These are phyloP conservation scores for Microchrysa polita DNA, from an alignment of 2,888 invertebrate species.

Conservation along the genomic window DNA sequence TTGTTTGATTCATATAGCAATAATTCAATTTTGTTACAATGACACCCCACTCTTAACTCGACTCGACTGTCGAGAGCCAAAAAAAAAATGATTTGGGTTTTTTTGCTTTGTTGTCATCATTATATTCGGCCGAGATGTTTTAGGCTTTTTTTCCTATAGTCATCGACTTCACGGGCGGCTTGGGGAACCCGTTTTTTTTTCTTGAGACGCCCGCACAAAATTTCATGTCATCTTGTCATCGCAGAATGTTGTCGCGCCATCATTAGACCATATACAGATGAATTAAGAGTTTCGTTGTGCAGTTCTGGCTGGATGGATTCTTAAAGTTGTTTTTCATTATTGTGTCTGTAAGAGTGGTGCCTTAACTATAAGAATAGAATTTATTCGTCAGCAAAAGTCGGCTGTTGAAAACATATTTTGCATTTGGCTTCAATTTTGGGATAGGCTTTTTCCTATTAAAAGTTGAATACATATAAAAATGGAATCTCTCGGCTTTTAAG, in stretches of 20 bases:
- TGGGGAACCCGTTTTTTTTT: background rate
- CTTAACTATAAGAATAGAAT: too few relatives aligned
- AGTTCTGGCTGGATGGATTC: background rate
- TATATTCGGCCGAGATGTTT: background rate
- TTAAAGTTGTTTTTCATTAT: background rate
- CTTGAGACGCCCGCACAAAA: slow-evolving; percentile 4
- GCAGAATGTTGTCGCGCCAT: background rate
- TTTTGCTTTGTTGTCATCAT: background rate
- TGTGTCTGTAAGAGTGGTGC: too few relatives aligned
- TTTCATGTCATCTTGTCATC: background rate
- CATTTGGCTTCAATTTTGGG: too few relatives aligned
- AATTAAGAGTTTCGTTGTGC: slow-evolving; percentile 4
- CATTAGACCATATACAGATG: slow-evolving; percentile 22
- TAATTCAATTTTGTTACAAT: background rate
- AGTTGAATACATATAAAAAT: too few relatives aligned
- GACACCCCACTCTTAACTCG: background rate
- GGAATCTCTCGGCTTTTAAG: too few relatives aligned
- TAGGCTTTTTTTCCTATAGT: background rate
- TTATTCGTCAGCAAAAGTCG: too few relatives aligned
- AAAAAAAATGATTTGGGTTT: background rate
- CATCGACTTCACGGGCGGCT: background rate
- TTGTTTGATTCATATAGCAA: background rate
- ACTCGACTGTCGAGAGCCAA: background rate
- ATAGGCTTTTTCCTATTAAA: too few relatives aligned
- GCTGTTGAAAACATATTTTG: too few relatives aligned